Evolutionary conservation across 2,888 invertebrate species (phyloP).

Genomic region (Drosophila robusta): DNA sequence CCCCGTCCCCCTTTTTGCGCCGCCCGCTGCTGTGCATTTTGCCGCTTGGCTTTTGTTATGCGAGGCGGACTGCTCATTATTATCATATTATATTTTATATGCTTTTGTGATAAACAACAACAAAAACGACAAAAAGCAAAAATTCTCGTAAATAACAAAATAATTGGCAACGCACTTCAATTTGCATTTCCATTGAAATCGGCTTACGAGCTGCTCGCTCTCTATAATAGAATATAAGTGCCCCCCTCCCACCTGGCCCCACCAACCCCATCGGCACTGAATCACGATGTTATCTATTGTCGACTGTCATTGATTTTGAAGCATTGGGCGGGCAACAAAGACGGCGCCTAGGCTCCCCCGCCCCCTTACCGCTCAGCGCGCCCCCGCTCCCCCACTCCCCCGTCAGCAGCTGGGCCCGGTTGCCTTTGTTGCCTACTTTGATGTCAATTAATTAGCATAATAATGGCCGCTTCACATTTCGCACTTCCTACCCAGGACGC

Average conservation of each 20-base stretch:
- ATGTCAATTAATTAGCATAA: constrained; percentile 82
- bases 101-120: constrained; percentile 52
- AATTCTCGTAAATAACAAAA: constrained; percentile 75
- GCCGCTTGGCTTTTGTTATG: constrained; percentile 52
- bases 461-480: constrained; percentile 79
- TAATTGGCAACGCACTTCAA: constrained; percentile 78
- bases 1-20: too few species aligned
- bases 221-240: constrained; percentile 36
- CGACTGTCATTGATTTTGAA: constrained; percentile 72
- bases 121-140: constrained; percentile 39
- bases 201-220: constrained; percentile 57
- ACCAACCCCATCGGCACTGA: constrained; percentile 6
- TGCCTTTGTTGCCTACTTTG: constrained; percentile 55
- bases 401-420: not conserved
- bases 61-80: constrained; percentile 62
- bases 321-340: constrained; percentile 47
- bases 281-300: constrained; percentile 61
- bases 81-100: constrained; percentile 70
- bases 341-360: constrained; percentile 37
- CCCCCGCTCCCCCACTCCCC: too few species aligned
- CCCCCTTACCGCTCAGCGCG: too few species aligned
- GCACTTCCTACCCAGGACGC: constrained; percentile 38
- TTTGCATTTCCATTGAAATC: constrained; percentile 80
- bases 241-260: not conserved
- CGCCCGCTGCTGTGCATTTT: constrained; percentile 11